Evolutionary conservation across 2,888 invertebrate species (phyloP), one percentile per base, ranked within the genome.

Genomic region (Sialis fuliginosa): DNA sequence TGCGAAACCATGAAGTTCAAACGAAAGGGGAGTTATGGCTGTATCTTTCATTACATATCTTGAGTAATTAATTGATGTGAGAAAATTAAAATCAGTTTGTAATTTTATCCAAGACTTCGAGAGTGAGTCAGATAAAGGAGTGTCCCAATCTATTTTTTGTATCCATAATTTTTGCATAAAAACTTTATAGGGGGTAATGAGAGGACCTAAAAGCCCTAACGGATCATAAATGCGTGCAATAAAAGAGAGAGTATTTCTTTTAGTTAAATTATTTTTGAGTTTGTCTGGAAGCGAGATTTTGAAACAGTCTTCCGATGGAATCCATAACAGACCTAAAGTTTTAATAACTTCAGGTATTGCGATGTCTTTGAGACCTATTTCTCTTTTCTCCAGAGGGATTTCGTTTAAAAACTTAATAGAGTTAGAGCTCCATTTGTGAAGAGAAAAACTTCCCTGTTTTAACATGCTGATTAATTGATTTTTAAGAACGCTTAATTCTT

Each of bases 161-260:
- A 30, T 30, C 43, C 43, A 43, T 32, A 43, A 12, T 3, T 43
- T 32, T 43, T 43, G 43, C 30, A 43, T 43, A 22, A 43, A 8
- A 8, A 43, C 22, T 43, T 43, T 32, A 5, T 30, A 30, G 22
- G 22, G 9, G 32, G 32, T 22, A 12, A 22, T 43, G 31, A 30
- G 9, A 5, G 43, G 43, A 43, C 32, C 33, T 9, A 43, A 7
- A n/a, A 43, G 4, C 7, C 43, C 43, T 4, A 43, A 12, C 9
- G 43, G 33, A 30, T 43, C 43, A 43, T 31, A 43, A 32, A 43
- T 43, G 22, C 32, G 30, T 10, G 43, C 30, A 8, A 43, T 43
- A n/a, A 32, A 9, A 2, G 43, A 43, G 4, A 42, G 33, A 32
- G 9, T 42, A 30, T 8, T 42, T 30, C 42, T 13, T 42, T 42